Percentiles rank a stretch among this genome's conserved stretches.
Conservation (phyloP, 2,797 vertebrate species). For the Enteromius argenteus region DNA sequence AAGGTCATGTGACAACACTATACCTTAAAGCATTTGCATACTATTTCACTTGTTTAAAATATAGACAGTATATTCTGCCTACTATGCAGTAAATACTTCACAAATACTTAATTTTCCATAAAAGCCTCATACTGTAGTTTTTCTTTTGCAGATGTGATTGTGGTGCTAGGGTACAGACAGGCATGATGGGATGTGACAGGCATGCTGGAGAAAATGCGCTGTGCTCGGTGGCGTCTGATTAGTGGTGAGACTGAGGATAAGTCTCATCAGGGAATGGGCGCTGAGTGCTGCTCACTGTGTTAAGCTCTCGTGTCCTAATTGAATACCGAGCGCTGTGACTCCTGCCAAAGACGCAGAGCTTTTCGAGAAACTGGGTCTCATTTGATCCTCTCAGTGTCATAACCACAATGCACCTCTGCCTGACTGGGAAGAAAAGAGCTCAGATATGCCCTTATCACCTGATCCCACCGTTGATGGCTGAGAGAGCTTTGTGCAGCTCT, state of each 20-base stretch:
- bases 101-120: background rate
- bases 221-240: conserved; percentile 14
- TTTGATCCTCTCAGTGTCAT: conserved; percentile 28
- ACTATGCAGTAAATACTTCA: background rate
- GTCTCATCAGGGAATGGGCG: conserved; percentile 29
- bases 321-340: conserved; percentile 35
- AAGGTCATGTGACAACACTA: background rate
- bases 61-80: conserved; percentile 11
- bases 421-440: conserved; percentile 7
- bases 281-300: conserved; percentile 20
- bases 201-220: background rate
- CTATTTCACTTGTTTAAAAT: background rate
- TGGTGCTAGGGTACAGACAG: background rate
- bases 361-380: conserved; percentile 17
- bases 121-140: background rate
- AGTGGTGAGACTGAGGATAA: conserved; percentile 30
- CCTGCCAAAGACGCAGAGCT: conserved; percentile 40
- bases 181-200: conserved; percentile 26
- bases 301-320: conserved; percentile 44
- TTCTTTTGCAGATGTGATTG: conserved; percentile 17
- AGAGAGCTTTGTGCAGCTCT: background rate
- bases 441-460: conserved; percentile 30
- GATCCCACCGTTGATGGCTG: conserved; percentile 10
- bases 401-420: conserved; percentile 12
- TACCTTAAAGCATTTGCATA: background rate